A percentile compares a stretch with the other conserved stretches of the same genome.
phyloP scores from a whole-genome alignment of 1,140 invertebrate species.

The Phortica variegata region DNA sequence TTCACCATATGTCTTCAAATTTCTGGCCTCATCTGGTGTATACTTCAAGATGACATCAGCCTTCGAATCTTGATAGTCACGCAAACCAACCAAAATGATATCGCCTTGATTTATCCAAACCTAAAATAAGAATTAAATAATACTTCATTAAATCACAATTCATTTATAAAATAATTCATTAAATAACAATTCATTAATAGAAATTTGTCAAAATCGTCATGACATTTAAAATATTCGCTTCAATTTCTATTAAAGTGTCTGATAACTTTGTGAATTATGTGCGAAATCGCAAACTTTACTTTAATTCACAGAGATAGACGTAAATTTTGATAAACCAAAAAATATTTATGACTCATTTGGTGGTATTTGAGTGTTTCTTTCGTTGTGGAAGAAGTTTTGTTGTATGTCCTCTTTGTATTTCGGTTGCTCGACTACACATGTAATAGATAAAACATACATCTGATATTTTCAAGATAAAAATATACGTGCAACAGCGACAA shows the following conservation, averaged over 20 bases:
- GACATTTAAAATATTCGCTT: too few relatives aligned
- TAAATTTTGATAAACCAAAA: too few relatives aligned
- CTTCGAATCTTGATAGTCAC: constrained; percentile 99
- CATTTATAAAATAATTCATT: constrained; percentile 6
- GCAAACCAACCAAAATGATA: constrained; percentile 93
- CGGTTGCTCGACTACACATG: too few relatives aligned
- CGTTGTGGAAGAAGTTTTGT: too few relatives aligned
- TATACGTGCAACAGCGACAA: not conserved
- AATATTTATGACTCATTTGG: too few relatives aligned
- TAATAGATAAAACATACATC: too few relatives aligned
- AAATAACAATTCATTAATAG: too few relatives aligned
- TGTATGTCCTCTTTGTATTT: too few relatives aligned
- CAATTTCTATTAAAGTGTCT: not conserved
- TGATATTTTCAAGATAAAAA: too few relatives aligned
- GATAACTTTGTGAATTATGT: constrained; percentile 1
- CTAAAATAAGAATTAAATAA: constrained; percentile 34
- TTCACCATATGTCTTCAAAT: constrained; percentile 98
- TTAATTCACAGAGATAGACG: constrained; percentile 3
- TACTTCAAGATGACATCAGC: constrained; percentile 99
- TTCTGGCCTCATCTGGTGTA: constrained; percentile 97
- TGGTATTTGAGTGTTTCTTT: too few relatives aligned
- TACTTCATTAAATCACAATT: not conserved
- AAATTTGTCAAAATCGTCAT: not conserved
- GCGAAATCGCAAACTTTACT: constrained; percentile 1
- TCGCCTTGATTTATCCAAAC: constrained; percentile 99